These are phyloP conservation scores for Sinella curviseta DNA, from an alignment of 1,140 invertebrate species.

Conservation along the genomic window DNA sequence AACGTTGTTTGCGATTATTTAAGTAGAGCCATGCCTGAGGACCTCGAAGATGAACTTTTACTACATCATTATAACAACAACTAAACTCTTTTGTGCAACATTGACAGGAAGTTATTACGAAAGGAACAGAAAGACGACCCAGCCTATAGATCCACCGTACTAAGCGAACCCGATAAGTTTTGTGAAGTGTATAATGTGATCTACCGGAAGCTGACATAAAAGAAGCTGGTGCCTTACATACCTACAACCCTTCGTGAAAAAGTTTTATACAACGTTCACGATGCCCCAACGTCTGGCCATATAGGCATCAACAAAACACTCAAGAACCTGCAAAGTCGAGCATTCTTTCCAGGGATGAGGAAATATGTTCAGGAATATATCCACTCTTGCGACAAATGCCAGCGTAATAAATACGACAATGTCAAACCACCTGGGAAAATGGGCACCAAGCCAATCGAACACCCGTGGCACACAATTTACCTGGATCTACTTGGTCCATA, in stretches of 20 bases:
- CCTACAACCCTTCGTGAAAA: not conserved
- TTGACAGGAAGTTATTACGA: not conserved
- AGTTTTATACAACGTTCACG: conserved; percentile 23
- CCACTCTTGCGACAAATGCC: conserved; percentile 22
- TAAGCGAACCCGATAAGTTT: not conserved
- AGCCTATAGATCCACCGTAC: not conserved
- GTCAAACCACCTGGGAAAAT: not conserved
- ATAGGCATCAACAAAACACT: not conserved
- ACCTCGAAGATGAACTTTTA: not conserved
- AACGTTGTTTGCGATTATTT: not conserved
- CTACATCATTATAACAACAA: not conserved
- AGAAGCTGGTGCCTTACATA: conserved; percentile 9
- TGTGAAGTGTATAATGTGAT: not conserved
- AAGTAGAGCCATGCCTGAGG: not conserved
- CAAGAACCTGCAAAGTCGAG: not conserved
- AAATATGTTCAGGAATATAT: conserved; percentile 9
- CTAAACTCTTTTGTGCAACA: not conserved
- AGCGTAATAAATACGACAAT: conserved; percentile 29
- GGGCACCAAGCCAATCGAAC: not conserved
- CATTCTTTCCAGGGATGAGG: not conserved
- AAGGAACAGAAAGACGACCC: not conserved
- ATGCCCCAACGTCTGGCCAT: conserved; percentile 13
- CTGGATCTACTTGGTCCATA: conserved; percentile 58
- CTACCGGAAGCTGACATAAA: not conserved
- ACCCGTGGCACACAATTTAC: conserved; percentile 56